Conservation (phyloP, 2,797 vertebrate species). For the Antennarius maculatus region DNA sequence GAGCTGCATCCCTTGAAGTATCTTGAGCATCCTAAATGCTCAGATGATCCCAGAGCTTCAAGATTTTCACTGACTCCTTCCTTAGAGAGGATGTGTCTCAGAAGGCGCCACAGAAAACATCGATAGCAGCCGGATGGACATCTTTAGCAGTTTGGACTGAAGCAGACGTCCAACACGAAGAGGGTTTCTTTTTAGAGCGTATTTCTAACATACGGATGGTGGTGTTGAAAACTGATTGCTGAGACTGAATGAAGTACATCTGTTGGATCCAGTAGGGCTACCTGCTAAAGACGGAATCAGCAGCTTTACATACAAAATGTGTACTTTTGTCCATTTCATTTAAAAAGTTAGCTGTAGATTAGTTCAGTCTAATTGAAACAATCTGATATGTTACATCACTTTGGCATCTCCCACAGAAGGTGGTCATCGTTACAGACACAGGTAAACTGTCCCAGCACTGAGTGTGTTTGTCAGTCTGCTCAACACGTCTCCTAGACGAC, state of each 20-base stretch:
- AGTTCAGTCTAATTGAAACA: slow-evolving; percentile 24
- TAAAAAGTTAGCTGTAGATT: slow-evolving; percentile 40
- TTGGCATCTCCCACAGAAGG: slow-evolving; percentile 54
- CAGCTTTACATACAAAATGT: slow-evolving; percentile 12
- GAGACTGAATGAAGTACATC: background rate
- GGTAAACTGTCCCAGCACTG: slow-evolving; percentile 16
- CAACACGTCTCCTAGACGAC: slow-evolving; percentile 63
- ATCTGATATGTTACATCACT: slow-evolving; percentile 63
- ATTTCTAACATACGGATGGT: slow-evolving; percentile 1
- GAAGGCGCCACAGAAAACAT: background rate
- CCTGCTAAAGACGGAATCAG: slow-evolving; percentile 6
- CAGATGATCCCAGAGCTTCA: slow-evolving; percentile 20
- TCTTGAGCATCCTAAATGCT: slow-evolving; percentile 20
- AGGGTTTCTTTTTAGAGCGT: background rate
- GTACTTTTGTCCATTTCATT: slow-evolving; percentile 32
- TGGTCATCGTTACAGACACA: slow-evolving; percentile 38
- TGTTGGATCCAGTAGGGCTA: slow-evolving; percentile 5
- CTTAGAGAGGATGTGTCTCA: slow-evolving; percentile 24
- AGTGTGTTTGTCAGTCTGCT: slow-evolving; percentile 33
- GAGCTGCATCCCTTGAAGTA: slow-evolving; percentile 38
- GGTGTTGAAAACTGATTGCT: slow-evolving; percentile 5
- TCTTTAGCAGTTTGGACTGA: background rate
- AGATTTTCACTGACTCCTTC: slow-evolving; percentile 23
- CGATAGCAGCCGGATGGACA: slow-evolving; percentile 2
- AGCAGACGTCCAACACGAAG: background rate